phyloP scores from a whole-genome alignment of 2,113 vertebrate genomes.

The Xiphorhynchus elegans region DNA sequence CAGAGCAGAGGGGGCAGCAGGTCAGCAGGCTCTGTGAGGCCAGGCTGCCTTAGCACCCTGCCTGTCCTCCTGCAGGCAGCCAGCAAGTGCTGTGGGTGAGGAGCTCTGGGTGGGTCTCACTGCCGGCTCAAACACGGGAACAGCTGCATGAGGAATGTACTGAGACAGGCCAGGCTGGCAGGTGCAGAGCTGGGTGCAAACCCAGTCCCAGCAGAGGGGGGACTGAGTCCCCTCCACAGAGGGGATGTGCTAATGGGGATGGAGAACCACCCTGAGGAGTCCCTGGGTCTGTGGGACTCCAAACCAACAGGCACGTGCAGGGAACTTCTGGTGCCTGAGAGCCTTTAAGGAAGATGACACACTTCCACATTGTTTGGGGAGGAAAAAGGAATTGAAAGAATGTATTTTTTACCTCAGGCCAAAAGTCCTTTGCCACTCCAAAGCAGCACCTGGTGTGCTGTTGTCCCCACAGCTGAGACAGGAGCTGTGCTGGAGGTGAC shows the following conservation, averaged over 20 bases:
- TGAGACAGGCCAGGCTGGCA: rapidly evolving
- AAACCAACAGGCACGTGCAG: rapidly evolving
- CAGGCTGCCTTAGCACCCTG: background rate
- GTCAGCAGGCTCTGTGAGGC: rapidly evolving
- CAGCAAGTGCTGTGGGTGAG: background rate
- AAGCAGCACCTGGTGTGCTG: background rate
- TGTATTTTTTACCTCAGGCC: background rate
- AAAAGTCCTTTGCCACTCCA: background rate
- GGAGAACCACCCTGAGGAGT: background rate
- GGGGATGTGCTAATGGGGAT: background rate
- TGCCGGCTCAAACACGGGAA: background rate
- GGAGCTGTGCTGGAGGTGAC: background rate
- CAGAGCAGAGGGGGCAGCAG: background rate
- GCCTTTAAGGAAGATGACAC: background rate
- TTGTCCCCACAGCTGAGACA: background rate
- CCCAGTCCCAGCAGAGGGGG: background rate
- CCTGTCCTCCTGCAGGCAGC: background rate
- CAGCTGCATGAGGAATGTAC: conserved; percentile 4
- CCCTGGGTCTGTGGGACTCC: background rate
- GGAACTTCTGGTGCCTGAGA: background rate
- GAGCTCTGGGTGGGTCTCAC: background rate
- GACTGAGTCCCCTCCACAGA: background rate
- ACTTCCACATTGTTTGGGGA: background rate
- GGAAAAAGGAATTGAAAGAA: background rate
- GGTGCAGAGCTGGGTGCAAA: background rate